Percentiles rank a stretch among this genome's conserved stretches.
Conservation (phyloP, 2,888 invertebrate genomes). For the Tortrix viridana region DNA sequence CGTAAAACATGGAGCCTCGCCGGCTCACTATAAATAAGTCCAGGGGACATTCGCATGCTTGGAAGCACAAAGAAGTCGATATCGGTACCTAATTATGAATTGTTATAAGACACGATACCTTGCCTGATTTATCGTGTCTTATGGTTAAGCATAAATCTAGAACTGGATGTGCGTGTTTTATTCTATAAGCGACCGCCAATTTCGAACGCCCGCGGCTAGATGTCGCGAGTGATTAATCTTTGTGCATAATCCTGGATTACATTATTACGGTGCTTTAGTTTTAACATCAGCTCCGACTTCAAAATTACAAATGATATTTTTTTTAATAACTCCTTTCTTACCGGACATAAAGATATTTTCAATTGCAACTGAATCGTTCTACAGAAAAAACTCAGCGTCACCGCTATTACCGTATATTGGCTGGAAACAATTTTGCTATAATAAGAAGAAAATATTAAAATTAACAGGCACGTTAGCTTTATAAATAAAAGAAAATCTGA, state of each 20-base stretch:
- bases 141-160: slow-evolving; percentile 53
- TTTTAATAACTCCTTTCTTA: background rate
- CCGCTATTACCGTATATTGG: slow-evolving; percentile 24
- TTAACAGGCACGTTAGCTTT: slow-evolving; percentile 52
- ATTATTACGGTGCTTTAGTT: slow-evolving; percentile 40
- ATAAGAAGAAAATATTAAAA: slow-evolving; percentile 53
- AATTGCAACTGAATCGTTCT: slow-evolving; percentile 13
- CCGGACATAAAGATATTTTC: slow-evolving; percentile 16
- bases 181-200: slow-evolving; percentile 49
- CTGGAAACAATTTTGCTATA: slow-evolving; percentile 39
- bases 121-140: slow-evolving; percentile 61
- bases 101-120: slow-evolving; percentile 62
- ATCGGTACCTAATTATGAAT: slow-evolving; percentile 66
- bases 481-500: slow-evolving; percentile 67
- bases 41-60: slow-evolving; percentile 62
- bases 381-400: slow-evolving; percentile 13
- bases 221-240: slow-evolving; percentile 64
- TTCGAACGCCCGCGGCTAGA: slow-evolving; percentile 54
- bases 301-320: slow-evolving; percentile 18
- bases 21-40: slow-evolving; percentile 59
- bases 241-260: slow-evolving; percentile 63
- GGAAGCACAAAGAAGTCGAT: slow-evolving; percentile 69
- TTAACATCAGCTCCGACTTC: slow-evolving; percentile 29
- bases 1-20: slow-evolving; percentile 41
- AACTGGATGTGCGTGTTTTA: slow-evolving; percentile 43